Base-by-base conservation (phyloP, 2,113 vertebrate species). In the Hystrix cristata region DNA sequence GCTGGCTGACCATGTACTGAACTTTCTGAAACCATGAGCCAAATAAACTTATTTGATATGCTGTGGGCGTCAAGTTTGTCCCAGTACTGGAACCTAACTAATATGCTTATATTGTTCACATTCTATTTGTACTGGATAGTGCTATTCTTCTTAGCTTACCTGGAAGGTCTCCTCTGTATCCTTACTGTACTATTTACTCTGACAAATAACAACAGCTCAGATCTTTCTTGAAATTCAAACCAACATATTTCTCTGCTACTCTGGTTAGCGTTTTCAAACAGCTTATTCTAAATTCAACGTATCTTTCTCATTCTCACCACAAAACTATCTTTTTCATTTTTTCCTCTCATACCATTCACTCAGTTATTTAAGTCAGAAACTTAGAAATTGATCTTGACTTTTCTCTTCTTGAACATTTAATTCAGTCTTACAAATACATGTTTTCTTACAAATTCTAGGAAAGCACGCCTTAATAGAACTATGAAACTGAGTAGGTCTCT, bases 391-490 rank as follows among this genome's bases (percentile, higher is more conserved):
- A 34, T 48, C 21, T 80, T 88, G 55, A 55, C 27, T 60, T 64
- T 60, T 59, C 10, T 27, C 69, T 62, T 23, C 72, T 25, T 62
- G 6, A 85, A 59, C 14, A 31, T 46, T 18, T 87, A 25, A 34
- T 53, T 23, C 51, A 69, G 9, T 53, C 3, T 38, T 80, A 55
- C 0, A 90, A 43, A 83, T 38, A 18, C 29, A 19, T 9, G 16
- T 1, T 71, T 92, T 92, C 46, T 81, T 53, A 64, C 43, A 84
- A 65, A 64, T 23, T 82, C 78, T 69, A 67, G 64, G 48, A 93
- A 87, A 43, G 15, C 21, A 46, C 11, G 85, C 81, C 57, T 55
- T 55, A 43, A 55, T 74, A n/a, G 64, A 64, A 95, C 25, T 6
- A 53, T 55, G 51, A 29, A 69, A 53, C 13, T 82, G 59, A 91